Conservation (phyloP, 1,140 invertebrate species). For the Ptiloglossa arizonensis region DNA sequence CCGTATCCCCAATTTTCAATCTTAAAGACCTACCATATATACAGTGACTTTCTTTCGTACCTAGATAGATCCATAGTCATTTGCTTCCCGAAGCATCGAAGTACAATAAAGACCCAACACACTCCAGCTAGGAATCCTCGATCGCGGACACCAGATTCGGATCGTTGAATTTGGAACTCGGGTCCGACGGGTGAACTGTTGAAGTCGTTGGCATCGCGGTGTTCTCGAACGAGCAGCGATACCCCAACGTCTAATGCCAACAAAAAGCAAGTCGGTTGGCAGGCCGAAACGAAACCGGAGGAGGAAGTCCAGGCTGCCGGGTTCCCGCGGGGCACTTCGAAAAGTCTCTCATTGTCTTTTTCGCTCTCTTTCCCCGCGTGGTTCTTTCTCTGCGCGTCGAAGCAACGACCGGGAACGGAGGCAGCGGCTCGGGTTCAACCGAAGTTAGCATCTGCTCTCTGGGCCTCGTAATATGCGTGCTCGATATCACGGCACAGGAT, state of each 20-base stretch:
- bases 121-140: too few species aligned
- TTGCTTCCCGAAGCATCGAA: too few species aligned
- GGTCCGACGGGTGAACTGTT: neutral
- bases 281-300: conserved; percentile 35
- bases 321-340: conserved; percentile 57
- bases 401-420: conserved; percentile 67
- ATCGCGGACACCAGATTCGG: too few species aligned
- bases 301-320: conserved; percentile 46
- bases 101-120: too few species aligned
- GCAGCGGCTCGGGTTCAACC: conserved; percentile 69
- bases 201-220: too few species aligned
- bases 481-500: conserved; percentile 75
- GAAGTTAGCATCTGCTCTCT: conserved; percentile 79
- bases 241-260: neutral
- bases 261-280: conserved; percentile 31
- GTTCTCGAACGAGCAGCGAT: neutral
- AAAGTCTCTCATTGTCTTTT: conserved; percentile 48
- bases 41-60: too few species aligned
- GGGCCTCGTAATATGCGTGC: conserved; percentile 78
- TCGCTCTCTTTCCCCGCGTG: conserved; percentile 25
- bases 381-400: conserved; percentile 37
- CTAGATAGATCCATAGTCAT: too few species aligned
- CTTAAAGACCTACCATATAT: too few species aligned
- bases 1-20: too few species aligned
- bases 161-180: too few species aligned